Conservation (phyloP, 2,888 invertebrate genomes). For the Drosophila cognata region DNA sequence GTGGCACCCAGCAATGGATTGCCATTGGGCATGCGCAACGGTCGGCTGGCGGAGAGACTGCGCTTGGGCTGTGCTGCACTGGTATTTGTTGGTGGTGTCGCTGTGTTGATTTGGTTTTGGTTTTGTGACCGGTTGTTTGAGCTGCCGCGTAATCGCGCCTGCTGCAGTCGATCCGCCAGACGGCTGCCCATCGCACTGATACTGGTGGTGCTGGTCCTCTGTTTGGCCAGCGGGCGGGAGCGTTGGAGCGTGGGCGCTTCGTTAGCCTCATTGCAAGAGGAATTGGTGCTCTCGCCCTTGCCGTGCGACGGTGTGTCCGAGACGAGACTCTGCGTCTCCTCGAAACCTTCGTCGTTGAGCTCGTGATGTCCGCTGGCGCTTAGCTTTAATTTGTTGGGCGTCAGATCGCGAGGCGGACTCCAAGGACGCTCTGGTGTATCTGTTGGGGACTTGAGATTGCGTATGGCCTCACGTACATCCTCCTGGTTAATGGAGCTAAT, state of each 20-base stretch:
- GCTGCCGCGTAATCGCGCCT: conserved; percentile 57
- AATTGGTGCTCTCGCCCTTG: conserved; percentile 87
- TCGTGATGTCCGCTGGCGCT: conserved; percentile 85
- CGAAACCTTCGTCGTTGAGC: conserved; percentile 94
- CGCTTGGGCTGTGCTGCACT: conserved; percentile 49
- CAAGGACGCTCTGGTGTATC: conserved; percentile 88
- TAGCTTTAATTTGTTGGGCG: conserved; percentile 72
- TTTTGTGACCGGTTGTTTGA: conserved; percentile 57
- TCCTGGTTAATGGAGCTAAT: conserved; percentile 90
- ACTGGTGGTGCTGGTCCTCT: conserved; percentile 61
- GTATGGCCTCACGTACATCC: conserved; percentile 89
- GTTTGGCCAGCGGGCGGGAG: conserved; percentile 61
- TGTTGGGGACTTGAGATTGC: conserved; percentile 88
- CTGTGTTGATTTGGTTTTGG: conserved; percentile 38
- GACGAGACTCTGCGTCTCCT: conserved; percentile 94
- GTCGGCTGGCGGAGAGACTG: conserved; percentile 85
- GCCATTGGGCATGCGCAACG: conserved; percentile 86
- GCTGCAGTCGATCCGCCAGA: conserved; percentile 72
- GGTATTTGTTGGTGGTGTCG: conserved; percentile 10
- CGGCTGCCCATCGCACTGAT: conserved; percentile 64
- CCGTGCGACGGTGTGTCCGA: conserved; percentile 95
- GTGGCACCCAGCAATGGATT: conserved; percentile 88
- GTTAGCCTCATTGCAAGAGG: conserved; percentile 90
- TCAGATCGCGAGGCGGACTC: conserved; percentile 85
- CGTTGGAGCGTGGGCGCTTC: conserved; percentile 82